These are phyloP conservation scores for Bombus sylvicola DNA, from an alignment of 1,140 invertebrate species.

Conservation along the genomic window DNA sequence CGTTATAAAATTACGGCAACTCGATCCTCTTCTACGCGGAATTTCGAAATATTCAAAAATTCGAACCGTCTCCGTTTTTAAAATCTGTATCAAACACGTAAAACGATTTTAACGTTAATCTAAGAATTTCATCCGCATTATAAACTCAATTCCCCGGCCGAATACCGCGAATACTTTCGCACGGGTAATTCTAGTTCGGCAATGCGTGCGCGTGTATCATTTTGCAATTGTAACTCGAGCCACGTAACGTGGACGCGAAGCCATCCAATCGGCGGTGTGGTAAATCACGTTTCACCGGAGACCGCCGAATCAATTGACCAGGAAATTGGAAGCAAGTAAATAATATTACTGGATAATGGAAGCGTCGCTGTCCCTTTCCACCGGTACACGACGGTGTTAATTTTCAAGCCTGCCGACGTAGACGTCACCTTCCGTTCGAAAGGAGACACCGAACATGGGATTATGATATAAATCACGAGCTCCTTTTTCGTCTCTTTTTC, in stretches of 20 bases:
- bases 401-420: constrained; percentile 9
- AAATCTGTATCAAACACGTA: not conserved
- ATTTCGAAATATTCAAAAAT: not conserved
- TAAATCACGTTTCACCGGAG: constrained; percentile 33
- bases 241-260: constrained; percentile 2
- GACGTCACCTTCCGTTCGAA: not conserved
- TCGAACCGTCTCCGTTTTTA: not conserved
- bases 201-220: constrained; percentile 5
- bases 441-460: constrained; percentile 18
- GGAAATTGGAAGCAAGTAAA: constrained; percentile 42
- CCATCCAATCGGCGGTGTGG: constrained; percentile 17
- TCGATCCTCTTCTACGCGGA: no score
- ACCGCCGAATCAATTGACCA: constrained; percentile 37
- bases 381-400: constrained; percentile 5
- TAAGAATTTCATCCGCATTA: not conserved
- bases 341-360: constrained; percentile 32
- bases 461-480: constrained; percentile 65
- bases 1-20: not conserved
- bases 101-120: not conserved
- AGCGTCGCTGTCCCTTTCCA: not conserved
- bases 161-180: not conserved
- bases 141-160: not conserved
- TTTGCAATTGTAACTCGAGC: constrained; percentile 19
- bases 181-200: not conserved
- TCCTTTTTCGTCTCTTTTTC: not conserved